Evolutionary conservation across 2,113 vertebrate genomes (phyloP), one percentile per base, ranked within the genome.

Genomic region (Burhinus oedicnemus): DNA sequence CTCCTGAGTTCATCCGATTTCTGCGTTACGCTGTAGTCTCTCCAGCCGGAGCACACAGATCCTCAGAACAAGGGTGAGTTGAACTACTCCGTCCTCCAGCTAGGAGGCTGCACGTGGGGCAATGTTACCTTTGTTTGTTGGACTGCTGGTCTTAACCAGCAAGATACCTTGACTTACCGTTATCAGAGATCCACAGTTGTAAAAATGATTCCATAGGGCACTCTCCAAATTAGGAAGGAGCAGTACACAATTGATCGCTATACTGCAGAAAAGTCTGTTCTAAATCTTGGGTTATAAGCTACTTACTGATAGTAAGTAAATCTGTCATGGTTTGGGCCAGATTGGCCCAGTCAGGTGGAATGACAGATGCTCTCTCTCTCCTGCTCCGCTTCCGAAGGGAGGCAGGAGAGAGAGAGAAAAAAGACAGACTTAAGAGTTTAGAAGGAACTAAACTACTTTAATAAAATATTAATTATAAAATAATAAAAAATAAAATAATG

Each of bases 21-120:
- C 75, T n/a, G 26, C 1, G 3, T 15, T 26, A 15, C 5, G 10
- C 54, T 30, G 38, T 5, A 5, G 23, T 25, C 7, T 51, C 9
- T n/a, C 42, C 51, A 44, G 30, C 26, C 0, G 0, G n/a, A 32
- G 18, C 0, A 5, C 42, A 23, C 8, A 25, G 42, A 8, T 23
- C 36, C 6, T 51, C 30, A 4, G 22, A 44, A 57, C 10, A 4
- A 32, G 25, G 9, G 18, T 4, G 25, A n/a, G 40, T 42, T 47
- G 15, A 65, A n/a, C 30, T 30, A 5, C 34, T 6, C 25, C 2
- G 0, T 13, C 40, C 54, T 65, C 30, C 27, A 45, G 27, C 22
- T 20, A 12, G 12, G 42, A 44, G 51, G 30, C 2, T 20, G 15
- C 26, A 19, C 2, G 1, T 8, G 2, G 0, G 6, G 15, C 57